Conservation (phyloP, 2,888 invertebrate genomes). For the Heliconius ismenius region DNA sequence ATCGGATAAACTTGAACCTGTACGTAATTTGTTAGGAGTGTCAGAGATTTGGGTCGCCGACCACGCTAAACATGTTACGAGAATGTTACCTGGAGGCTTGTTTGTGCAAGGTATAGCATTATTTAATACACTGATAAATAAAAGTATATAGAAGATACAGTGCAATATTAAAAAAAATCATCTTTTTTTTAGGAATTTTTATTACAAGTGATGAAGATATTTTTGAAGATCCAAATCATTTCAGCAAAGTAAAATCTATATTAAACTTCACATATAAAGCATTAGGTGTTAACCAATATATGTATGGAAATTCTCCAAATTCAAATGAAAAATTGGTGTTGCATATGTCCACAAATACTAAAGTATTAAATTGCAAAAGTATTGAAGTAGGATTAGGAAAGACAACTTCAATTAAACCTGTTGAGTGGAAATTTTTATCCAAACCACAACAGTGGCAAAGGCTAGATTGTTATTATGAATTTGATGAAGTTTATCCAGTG, state of each 20-base stretch:
- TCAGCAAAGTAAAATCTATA: conserved; percentile 82
- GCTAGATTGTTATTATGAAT: conserved; percentile 87
- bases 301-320: conserved; percentile 82
- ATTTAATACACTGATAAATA: neutral
- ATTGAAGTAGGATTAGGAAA: conserved; percentile 79
- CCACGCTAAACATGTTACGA: conserved; percentile 92
- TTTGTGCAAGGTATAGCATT: conserved; percentile 85
- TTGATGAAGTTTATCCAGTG: conserved; percentile 89
- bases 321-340: conserved; percentile 85
- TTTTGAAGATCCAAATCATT: conserved; percentile 80
- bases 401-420: conserved; percentile 82
- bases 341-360: conserved; percentile 78
- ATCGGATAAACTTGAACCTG: conserved; percentile 61
- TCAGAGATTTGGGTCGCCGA: conserved; percentile 88
- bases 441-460: conserved; percentile 88
- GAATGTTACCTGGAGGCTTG: conserved; percentile 96
- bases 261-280: conserved; percentile 81
- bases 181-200: conserved; percentile 84
- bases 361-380: conserved; percentile 84
- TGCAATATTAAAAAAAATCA: neutral
- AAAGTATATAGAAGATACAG: neutral
- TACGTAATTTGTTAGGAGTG: conserved; percentile 79
- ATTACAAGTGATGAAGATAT: conserved; percentile 85
- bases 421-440: conserved; percentile 89
- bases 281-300: conserved; percentile 78